Evolutionary conservation across 2,888 invertebrate genomes (phyloP).

Genomic region (Chromoteleia sp.): DNA sequence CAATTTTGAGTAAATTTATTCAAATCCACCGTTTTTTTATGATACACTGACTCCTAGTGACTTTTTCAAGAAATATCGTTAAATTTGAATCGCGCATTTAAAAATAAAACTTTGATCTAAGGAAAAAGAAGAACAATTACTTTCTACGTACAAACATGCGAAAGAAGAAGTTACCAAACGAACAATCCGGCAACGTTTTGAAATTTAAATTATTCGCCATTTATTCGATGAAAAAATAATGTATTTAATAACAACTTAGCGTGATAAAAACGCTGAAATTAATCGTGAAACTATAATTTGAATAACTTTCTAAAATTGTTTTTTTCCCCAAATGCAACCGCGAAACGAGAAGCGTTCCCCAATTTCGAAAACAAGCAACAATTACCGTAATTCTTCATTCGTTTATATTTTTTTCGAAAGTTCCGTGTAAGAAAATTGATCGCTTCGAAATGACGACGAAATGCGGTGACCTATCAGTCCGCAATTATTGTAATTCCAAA

Average conservation of each 20-base stretch:
- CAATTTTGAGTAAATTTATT: no score
- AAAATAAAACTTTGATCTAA: no score
- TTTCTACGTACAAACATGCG: no score
- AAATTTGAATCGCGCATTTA: no score
- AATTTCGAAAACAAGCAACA: slow-evolving; percentile 54
- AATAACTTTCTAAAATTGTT: slow-evolving; percentile 49
- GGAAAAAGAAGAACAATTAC: no score
- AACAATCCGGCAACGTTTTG: background rate
- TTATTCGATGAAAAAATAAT: slow-evolving; percentile 2
- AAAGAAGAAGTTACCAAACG: background rate
- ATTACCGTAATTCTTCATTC: slow-evolving; percentile 47
- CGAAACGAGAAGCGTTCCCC: slow-evolving; percentile 23
- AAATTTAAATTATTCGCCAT: background rate
- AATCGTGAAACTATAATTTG: slow-evolving; percentile 47
- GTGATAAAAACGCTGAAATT: slow-evolving; percentile 29
- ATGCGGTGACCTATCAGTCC: slow-evolving; percentile 55
- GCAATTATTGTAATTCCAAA: slow-evolving; percentile 65
- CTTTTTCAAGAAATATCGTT: no score
- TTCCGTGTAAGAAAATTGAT: slow-evolving; percentile 59
- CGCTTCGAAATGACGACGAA: slow-evolving; percentile 53
- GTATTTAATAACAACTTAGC: slow-evolving; percentile 30
- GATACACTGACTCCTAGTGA: no score
- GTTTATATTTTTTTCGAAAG: slow-evolving; percentile 38
- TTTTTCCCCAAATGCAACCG: slow-evolving; percentile 23
- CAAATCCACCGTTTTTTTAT: no score